A percentile compares a stretch with the other conserved stretches of the same genome.
Conservation (phyloP, 1,140 invertebrate genomes). For the Drosophila lacteicornis region DNA sequence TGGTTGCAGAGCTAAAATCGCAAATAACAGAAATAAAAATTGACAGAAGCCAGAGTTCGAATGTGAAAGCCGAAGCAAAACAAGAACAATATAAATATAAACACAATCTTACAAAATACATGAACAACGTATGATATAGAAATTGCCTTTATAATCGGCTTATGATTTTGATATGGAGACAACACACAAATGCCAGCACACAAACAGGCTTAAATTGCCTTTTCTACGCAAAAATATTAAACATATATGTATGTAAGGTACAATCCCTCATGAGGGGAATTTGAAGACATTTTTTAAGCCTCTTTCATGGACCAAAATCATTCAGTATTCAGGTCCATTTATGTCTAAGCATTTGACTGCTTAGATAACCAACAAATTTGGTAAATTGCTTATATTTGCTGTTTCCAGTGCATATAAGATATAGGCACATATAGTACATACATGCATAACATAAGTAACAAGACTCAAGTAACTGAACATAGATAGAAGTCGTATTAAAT, state of each 20-base stretch:
- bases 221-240: constrained; percentile 43
- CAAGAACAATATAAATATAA: constrained; percentile 25
- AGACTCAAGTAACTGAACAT: too few species aligned
- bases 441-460: neutral
- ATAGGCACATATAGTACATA: neutral
- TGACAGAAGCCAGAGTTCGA: constrained; percentile 64
- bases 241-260: constrained; percentile 9
- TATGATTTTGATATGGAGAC: constrained; percentile 54
- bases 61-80: constrained; percentile 26
- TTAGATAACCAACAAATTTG: neutral
- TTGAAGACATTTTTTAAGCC: constrained; percentile 14
- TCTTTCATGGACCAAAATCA: constrained; percentile 17
- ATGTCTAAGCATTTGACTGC: neutral
- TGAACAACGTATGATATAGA: constrained; percentile 42
- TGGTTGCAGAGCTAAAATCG: constrained; percentile 15
- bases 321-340: neutral
- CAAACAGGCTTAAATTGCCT: constrained; percentile 54
- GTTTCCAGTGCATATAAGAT: neutral
- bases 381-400: neutral
- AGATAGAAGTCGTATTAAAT: too few species aligned
- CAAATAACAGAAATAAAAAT: constrained; percentile 68
- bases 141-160: constrained; percentile 61
- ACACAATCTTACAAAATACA: constrained; percentile 22
- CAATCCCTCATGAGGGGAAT: neutral
- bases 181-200: constrained; percentile 35